A percentile compares a stretch with the other conserved stretches of the same genome.
These are phyloP conservation scores for Spinus olivaceus DNA, from an alignment of 2,797 vertebrate species.

Conservation along the genomic window DNA sequence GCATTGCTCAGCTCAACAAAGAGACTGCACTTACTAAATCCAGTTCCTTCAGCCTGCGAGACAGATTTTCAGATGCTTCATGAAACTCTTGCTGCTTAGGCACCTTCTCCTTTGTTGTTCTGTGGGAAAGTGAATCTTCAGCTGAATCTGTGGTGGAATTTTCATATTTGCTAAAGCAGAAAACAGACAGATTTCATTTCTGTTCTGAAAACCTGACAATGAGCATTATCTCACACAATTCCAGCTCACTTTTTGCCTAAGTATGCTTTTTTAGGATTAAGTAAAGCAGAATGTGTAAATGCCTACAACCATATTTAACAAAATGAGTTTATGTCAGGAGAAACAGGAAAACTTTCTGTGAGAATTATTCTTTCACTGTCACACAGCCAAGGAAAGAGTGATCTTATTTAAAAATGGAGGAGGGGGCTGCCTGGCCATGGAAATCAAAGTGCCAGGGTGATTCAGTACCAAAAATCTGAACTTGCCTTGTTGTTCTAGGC, in stretches of 20 bases:
- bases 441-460: not conserved
- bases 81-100: conserved; percentile 82
- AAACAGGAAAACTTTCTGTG: not conserved
- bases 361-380: not conserved
- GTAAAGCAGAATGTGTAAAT: not conserved
- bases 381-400: not conserved
- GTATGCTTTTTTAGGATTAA: not conserved
- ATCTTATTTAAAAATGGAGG: not conserved
- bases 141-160: not conserved
- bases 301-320: not conserved
- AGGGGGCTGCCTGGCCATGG: not conserved
- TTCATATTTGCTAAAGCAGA: conserved; percentile 18
- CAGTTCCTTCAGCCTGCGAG: conserved; percentile 82
- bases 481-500: conserved; percentile 59
- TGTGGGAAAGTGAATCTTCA: conserved; percentile 63
- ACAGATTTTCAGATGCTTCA: conserved; percentile 85
- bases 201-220: not conserved
- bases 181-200: not conserved
- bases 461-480: not conserved
- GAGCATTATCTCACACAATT: not conserved
- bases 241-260: not conserved
- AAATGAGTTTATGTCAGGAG: not conserved
- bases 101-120: conserved; percentile 72
- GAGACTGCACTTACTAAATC: conserved; percentile 78
- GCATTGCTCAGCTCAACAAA: not conserved